Evolutionary conservation across 1,140 invertebrate species (phyloP).

Genomic region (Vanessa atalanta): DNA sequence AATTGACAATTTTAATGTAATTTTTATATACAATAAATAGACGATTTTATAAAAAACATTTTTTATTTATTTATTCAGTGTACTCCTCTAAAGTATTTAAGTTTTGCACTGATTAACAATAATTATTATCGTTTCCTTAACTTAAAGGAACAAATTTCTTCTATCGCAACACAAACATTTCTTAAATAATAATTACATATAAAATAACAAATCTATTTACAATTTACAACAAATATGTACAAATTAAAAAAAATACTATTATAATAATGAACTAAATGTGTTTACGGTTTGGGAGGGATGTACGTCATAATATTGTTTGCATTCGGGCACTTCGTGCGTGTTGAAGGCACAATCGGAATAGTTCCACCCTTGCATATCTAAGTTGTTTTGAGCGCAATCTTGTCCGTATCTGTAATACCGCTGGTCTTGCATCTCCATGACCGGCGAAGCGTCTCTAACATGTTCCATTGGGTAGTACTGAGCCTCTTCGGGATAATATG

Average conservation of each 20-base stretch:
- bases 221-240: constrained; percentile 45
- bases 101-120: constrained; percentile 34
- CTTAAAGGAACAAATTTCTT: constrained; percentile 43
- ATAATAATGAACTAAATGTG: constrained; percentile 66
- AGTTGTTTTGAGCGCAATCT: constrained; percentile 58
- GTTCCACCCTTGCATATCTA: constrained; percentile 65
- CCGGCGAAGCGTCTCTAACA: constrained; percentile 56
- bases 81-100: constrained; percentile 23
- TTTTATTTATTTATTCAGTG: constrained; percentile 48
- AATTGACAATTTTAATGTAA: constrained; percentile 80
- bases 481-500: constrained; percentile 68
- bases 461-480: constrained; percentile 65
- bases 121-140: constrained; percentile 19
- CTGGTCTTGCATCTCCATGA: constrained; percentile 61
- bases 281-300: constrained; percentile 61
- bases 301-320: constrained; percentile 64
- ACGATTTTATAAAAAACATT: constrained; percentile 71
- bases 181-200: constrained; percentile 31
- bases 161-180: constrained; percentile 25
- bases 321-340: constrained; percentile 50
- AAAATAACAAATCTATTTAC: constrained; percentile 50
- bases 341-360: constrained; percentile 64
- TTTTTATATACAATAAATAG: constrained; percentile 81
- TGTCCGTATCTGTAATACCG: constrained; percentile 65
- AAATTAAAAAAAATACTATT: constrained; percentile 48